Evolutionary conservation across 2,888 invertebrate genomes (phyloP).

Genomic region (Creontiades dilutus): DNA sequence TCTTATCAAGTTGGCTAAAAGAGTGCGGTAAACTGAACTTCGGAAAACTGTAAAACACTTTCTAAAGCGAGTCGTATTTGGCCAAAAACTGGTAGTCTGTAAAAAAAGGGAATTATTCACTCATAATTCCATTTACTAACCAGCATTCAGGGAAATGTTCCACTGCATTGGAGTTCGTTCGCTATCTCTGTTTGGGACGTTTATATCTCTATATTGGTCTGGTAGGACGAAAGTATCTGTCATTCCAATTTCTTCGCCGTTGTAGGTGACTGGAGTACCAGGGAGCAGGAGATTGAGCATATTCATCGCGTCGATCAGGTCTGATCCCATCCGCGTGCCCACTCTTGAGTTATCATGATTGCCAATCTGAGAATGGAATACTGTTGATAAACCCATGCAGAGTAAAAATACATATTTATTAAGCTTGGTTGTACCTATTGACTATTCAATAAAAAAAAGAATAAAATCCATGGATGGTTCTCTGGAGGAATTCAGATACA

Average conservation of each 20-base stretch:
- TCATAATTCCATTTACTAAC: slow-evolving; percentile 76
- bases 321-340: slow-evolving; percentile 80
- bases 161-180: slow-evolving; percentile 85
- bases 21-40: too few relatives aligned
- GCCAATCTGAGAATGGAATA: slow-evolving; percentile 80
- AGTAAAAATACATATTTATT: too few relatives aligned
- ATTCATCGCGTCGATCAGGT: slow-evolving; percentile 85
- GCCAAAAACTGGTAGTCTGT: too few relatives aligned
- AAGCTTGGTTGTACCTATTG: too few relatives aligned
- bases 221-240: slow-evolving; percentile 79
- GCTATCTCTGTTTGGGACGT: slow-evolving; percentile 81
- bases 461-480: too few relatives aligned
- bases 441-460: too few relatives aligned
- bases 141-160: slow-evolving; percentile 81
- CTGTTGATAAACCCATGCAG: too few relatives aligned
- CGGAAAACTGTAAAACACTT: too few relatives aligned
- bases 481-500: too few relatives aligned
- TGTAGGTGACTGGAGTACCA: slow-evolving; percentile 89
- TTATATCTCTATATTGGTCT: slow-evolving; percentile 3
- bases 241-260: slow-evolving; percentile 93
- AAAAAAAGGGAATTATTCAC: too few relatives aligned
- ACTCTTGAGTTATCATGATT: slow-evolving; percentile 85
- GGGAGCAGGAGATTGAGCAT: slow-evolving; percentile 86
- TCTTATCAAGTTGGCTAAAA: too few relatives aligned
- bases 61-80: too few relatives aligned